These are phyloP conservation scores for Sesamia inferens DNA, from an alignment of 2,888 invertebrate genomes.

Conservation along the genomic window DNA sequence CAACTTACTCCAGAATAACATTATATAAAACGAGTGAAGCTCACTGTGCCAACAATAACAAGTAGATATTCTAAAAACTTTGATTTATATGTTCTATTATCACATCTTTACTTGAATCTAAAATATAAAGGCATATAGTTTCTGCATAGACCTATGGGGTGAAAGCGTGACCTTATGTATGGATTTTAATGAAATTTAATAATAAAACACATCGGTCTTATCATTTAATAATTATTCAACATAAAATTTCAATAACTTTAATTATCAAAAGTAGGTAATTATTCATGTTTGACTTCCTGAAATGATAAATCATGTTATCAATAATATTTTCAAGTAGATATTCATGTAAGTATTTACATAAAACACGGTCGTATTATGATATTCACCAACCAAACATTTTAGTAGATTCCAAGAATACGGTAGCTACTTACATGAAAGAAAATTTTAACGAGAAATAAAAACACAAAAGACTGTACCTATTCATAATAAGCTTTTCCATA, in stretches of 20 bases:
- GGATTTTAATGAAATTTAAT: slow-evolving; percentile 14
- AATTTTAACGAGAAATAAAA: slow-evolving; percentile 73
- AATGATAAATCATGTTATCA: slow-evolving; percentile 37
- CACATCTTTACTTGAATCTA: slow-evolving; percentile 24
- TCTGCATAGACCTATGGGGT: background rate
- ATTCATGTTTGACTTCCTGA: slow-evolving; percentile 31
- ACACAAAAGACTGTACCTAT: slow-evolving; percentile 67
- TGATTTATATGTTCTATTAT: slow-evolving; percentile 56
- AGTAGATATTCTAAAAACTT: slow-evolving; percentile 57
- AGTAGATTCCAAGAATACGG: slow-evolving; percentile 3
- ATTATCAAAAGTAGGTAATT: slow-evolving; percentile 10
- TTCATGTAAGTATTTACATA: slow-evolving; percentile 15
- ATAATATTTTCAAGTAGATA: slow-evolving; percentile 11
- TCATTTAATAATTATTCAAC: slow-evolving; percentile 16
- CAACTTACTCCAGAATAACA: slow-evolving; percentile 58
- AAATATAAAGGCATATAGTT: background rate
- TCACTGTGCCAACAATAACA: slow-evolving; percentile 67
- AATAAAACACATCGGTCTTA: background rate
- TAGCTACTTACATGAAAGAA: slow-evolving; percentile 58
- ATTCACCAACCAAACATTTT: slow-evolving; percentile 1
- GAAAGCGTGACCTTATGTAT: too few species aligned
- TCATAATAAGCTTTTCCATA: slow-evolving; percentile 79
- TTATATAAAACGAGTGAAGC: slow-evolving; percentile 67
- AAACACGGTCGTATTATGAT: background rate
- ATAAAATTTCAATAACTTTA: slow-evolving; percentile 19